A percentile compares a stretch with the other conserved stretches of the same genome.
Evolutionary conservation across 2,888 invertebrate genomes (phyloP).

Genomic region (Exocentrus adspersus): DNA sequence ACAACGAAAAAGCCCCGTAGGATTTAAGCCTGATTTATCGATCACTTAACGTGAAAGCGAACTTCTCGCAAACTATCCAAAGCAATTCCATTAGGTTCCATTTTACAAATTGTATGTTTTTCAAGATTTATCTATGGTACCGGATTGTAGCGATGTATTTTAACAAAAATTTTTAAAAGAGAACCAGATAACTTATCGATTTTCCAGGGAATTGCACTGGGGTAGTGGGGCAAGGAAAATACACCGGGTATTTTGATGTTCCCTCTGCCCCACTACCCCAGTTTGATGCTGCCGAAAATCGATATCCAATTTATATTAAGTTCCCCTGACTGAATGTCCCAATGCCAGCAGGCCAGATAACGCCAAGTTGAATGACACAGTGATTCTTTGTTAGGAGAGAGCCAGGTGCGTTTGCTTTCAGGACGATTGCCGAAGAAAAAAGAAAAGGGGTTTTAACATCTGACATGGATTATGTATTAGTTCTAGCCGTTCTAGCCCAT

Average conservation of each 20-base stretch:
- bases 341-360: conserved; percentile 25
- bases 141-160: no score
- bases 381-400: conserved; percentile 33
- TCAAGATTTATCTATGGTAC: no score
- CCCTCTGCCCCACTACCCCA: not conserved
- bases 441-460: conserved; percentile 30
- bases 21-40: conserved; percentile 14
- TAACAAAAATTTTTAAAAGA: no score
- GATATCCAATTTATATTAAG: conserved; percentile 32
- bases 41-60: conserved; percentile 12
- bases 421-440: conserved; percentile 16
- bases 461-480: conserved; percentile 21
- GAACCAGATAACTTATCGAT: no score
- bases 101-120: conserved; percentile 10
- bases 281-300: conserved; percentile 22
- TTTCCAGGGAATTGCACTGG: no score
- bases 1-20: not conserved
- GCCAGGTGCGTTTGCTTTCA: conserved; percentile 30
- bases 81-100: conserved; percentile 9
- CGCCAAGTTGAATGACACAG: conserved; percentile 32
- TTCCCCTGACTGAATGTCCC: conserved; percentile 22
- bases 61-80: not conserved
- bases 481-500: conserved; percentile 7
- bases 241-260: not conserved
- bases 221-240: no score